These are phyloP conservation scores for Phanerotoma sp. DNA, from an alignment of 2,888 invertebrate genomes.

Conservation along the genomic window DNA sequence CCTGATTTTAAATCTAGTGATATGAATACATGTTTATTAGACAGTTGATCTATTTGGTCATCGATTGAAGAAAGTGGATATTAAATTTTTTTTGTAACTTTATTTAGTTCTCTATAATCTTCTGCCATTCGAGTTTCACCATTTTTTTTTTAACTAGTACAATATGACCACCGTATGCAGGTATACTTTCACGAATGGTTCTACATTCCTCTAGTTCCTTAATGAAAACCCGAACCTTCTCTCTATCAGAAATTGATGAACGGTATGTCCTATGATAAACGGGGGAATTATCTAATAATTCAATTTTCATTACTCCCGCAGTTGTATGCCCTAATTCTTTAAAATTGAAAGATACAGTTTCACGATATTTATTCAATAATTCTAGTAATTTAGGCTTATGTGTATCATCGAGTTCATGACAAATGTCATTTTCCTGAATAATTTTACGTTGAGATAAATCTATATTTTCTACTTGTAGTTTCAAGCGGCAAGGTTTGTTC, in stretches of 20 bases:
- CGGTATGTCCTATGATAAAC: slow-evolving; percentile 32
- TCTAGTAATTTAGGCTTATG: too few relatives aligned
- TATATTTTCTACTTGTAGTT: background rate
- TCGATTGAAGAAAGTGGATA: slow-evolving; percentile 51
- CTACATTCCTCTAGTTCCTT: slow-evolving; percentile 28
- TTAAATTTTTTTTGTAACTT: slow-evolving; percentile 40
- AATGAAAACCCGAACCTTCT: slow-evolving; percentile 28
- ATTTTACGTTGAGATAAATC: slow-evolving; percentile 2
- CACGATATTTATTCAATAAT: slow-evolving; percentile 3
- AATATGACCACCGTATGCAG: slow-evolving; percentile 28
- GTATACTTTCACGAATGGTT: slow-evolving; percentile 28
- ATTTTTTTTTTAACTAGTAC: slow-evolving; percentile 34
- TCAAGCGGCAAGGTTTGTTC: background rate
- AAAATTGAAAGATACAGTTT: slow-evolving; percentile 5
- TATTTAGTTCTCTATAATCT: slow-evolving; percentile 42
- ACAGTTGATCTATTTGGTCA: slow-evolving; percentile 46
- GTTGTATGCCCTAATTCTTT: slow-evolving; percentile 7
- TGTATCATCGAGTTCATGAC: slow-evolving; percentile 37
- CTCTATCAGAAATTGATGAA: slow-evolving; percentile 28
- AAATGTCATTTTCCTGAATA: slow-evolving; percentile 23
- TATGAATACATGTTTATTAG: slow-evolving; percentile 39
- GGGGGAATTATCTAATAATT: background rate
- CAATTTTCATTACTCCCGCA: slow-evolving; percentile 23
- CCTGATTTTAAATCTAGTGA: slow-evolving; percentile 39
- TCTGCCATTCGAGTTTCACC: slow-evolving; percentile 35